These are phyloP conservation scores for Cepaea hortensis DNA, from an alignment of 2,888 invertebrate genomes.

Conservation along the genomic window DNA sequence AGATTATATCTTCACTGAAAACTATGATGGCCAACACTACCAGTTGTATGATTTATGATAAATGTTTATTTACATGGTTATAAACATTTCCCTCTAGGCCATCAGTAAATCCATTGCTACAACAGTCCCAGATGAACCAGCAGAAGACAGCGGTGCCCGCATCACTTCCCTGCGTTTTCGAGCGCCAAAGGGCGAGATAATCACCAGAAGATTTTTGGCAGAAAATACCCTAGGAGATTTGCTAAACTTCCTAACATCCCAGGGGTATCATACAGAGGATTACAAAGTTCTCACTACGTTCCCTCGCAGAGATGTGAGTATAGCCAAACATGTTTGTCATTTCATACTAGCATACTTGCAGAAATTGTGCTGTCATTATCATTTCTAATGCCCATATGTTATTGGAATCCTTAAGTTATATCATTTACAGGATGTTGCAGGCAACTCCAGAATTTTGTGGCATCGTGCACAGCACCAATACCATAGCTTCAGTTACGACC, in stretches of 20 bases:
- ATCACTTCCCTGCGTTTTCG: constrained; percentile 83
- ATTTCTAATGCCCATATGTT: neutral
- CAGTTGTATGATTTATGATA: too few relatives aligned
- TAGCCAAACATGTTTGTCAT: neutral
- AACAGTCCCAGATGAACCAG: constrained; percentile 76
- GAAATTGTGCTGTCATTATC: neutral
- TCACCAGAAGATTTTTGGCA: constrained; percentile 86
- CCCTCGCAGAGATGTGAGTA: constrained; percentile 95
- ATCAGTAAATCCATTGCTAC: constrained; percentile 74
- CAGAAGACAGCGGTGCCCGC: constrained; percentile 66
- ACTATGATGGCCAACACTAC: too few relatives aligned
- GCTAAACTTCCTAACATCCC: constrained; percentile 90
- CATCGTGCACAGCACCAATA: too few relatives aligned
- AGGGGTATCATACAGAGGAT: constrained; percentile 90
- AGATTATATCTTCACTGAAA: too few relatives aligned
- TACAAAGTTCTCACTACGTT: constrained; percentile 94
- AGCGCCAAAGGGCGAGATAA: constrained; percentile 85
- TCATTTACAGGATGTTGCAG: too few relatives aligned
- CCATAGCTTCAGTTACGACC: too few relatives aligned
- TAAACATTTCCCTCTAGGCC: constrained; percentile 65
- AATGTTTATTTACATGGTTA: neutral
- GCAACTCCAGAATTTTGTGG: too few relatives aligned
- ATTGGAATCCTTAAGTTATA: neutral
- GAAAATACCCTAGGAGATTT: constrained; percentile 82
- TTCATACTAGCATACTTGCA: neutral